Conservation (phyloP, 1,140 invertebrate species). For the Rhynchophorus ferrugineus region DNA sequence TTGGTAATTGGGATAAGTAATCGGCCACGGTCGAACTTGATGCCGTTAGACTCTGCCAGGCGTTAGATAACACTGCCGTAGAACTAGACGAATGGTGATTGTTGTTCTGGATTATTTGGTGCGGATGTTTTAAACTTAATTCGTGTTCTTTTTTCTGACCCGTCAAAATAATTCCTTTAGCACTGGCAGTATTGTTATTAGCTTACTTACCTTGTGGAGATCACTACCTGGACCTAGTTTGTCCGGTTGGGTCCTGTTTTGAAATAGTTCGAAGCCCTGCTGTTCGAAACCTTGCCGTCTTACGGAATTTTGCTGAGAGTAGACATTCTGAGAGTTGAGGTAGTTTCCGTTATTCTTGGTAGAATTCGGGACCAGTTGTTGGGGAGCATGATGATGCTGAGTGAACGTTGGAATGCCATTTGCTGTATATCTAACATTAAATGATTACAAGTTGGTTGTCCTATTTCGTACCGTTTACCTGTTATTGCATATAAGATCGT, state of each 20-base stretch:
- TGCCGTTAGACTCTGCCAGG: slow-evolving; percentile 68
- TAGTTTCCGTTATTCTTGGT: slow-evolving; percentile 35
- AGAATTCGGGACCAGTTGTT: slow-evolving; percentile 29
- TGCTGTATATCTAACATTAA: slow-evolving; percentile 34
- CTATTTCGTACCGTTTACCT: not conserved
- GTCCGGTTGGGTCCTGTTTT: not conserved
- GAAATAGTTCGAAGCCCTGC: slow-evolving; percentile 30
- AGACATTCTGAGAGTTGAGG: slow-evolving; percentile 22
- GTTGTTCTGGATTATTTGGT: slow-evolving; percentile 1
- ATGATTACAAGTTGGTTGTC: not conserved
- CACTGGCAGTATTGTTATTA: not conserved
- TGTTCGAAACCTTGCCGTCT: slow-evolving; percentile 34
- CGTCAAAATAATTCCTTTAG: not conserved
- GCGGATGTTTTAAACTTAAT: not conserved
- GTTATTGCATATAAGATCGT: slow-evolving; percentile 25
- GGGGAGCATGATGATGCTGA: slow-evolving; percentile 37
- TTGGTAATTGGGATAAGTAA: slow-evolving; percentile 67
- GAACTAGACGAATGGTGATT: not conserved
- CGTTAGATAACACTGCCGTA: slow-evolving; percentile 26
- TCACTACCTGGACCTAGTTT: not conserved
- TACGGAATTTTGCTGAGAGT: slow-evolving; percentile 25
- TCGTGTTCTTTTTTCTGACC: slow-evolving; percentile 14
- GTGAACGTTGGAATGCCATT: slow-evolving; percentile 39
- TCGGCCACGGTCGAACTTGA: slow-evolving; percentile 71
- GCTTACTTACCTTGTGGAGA: slow-evolving; percentile 7